Evolutionary conservation across 2,888 invertebrate species (phyloP).

Genomic region (Cylindroiulus punctatus): DNA sequence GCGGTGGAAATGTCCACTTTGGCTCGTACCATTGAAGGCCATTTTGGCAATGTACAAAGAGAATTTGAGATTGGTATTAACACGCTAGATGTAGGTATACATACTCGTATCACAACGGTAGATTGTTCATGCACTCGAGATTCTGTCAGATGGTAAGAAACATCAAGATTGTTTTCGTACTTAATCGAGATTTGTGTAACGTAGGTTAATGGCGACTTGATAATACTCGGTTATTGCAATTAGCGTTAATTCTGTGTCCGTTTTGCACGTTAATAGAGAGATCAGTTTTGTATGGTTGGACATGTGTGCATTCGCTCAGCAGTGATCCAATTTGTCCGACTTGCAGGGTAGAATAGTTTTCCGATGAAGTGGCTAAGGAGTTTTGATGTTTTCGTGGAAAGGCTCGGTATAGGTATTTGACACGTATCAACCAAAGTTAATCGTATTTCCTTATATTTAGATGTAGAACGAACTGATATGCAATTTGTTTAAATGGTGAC

Average conservation of each 20-base stretch:
- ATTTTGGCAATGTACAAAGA: conserved; percentile 2
- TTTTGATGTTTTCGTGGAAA: conserved; percentile 33
- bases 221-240: conserved; percentile 25
- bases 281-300: neutral
- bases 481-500: conserved; percentile 37
- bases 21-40: neutral
- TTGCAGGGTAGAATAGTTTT: conserved; percentile 47
- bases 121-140: conserved; percentile 1
- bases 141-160: neutral
- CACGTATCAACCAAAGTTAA: conserved; percentile 16
- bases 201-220: neutral
- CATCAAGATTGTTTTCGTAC: conserved; percentile 11
- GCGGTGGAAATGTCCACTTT: neutral
- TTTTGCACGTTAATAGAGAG: neutral
- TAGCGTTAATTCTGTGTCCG: neutral
- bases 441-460: conserved; percentile 36
- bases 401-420: conserved; percentile 11
- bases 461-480: conserved; percentile 38
- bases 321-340: neutral
- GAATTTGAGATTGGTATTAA: conserved; percentile 21
- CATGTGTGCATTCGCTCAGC: neutral
- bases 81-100: neutral
- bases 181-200: neutral
- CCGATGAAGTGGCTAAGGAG: neutral
- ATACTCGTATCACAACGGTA: neutral